Conservation (phyloP, 2,888 invertebrate species). For the Apeira syringaria region DNA sequence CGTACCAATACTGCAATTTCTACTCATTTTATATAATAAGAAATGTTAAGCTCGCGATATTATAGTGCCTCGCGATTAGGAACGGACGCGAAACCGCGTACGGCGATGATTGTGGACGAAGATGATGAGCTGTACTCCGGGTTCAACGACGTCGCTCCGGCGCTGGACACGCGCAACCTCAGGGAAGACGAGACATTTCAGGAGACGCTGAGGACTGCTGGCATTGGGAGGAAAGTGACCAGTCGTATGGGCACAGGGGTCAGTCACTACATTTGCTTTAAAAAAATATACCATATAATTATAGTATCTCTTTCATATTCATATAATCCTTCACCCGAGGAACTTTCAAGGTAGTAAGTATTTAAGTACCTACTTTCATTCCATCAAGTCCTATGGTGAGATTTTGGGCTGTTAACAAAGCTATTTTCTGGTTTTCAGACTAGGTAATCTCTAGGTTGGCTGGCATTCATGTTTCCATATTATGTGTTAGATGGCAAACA, state of each 20-base stretch:
- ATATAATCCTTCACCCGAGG: too few relatives aligned
- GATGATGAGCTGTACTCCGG: conserved; percentile 87
- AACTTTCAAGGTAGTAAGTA: too few relatives aligned
- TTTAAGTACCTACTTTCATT: too few relatives aligned
- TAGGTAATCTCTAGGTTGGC: too few relatives aligned
- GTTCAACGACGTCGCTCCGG: conserved; percentile 87
- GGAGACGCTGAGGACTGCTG: conserved; percentile 89
- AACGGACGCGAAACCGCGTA: conserved; percentile 64
- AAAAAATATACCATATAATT: too few relatives aligned
- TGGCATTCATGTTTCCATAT: too few relatives aligned
- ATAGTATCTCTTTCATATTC: too few relatives aligned
- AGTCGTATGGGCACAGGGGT: conserved; percentile 76
- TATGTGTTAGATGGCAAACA: too few relatives aligned
- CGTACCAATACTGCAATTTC: background rate
- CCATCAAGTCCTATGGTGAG: too few relatives aligned
- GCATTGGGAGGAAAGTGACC: conserved; percentile 87
- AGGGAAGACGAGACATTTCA: conserved; percentile 90
- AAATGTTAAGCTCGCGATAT: conserved; percentile 70
- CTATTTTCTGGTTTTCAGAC: too few relatives aligned
- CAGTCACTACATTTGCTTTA: conserved; percentile 41
- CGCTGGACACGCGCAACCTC: conserved; percentile 86
- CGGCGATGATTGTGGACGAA: conserved; percentile 69
- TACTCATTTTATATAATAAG: conserved; percentile 19
- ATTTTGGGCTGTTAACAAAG: too few relatives aligned
- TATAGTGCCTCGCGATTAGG: conserved; percentile 67